Conservation (phyloP, 1,140 invertebrate genomes). For the Platorchestia sp. region DNA sequence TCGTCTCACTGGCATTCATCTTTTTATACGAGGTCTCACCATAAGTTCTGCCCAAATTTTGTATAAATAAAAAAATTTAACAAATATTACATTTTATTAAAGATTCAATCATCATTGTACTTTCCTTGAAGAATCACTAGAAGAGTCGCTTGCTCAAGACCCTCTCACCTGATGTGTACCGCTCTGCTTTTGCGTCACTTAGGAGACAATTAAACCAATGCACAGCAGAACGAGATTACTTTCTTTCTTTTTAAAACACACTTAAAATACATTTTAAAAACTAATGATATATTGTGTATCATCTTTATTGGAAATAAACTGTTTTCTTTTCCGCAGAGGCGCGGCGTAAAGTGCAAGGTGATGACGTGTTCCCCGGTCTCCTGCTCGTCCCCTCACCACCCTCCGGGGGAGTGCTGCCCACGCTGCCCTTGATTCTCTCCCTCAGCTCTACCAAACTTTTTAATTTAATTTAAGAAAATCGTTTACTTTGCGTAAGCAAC, state of each 20-base stretch:
- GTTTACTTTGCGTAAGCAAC: not conserved
- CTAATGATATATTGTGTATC: too few relatives aligned
- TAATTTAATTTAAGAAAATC: not conserved
- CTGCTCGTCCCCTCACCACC: slow-evolving; percentile 51
- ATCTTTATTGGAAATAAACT: too few relatives aligned
- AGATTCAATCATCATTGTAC: not conserved
- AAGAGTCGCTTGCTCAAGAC: too few relatives aligned
- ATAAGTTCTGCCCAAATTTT: too few relatives aligned
- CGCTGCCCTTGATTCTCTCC: slow-evolving; percentile 46
- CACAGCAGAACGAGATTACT: not conserved
- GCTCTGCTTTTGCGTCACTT: too few relatives aligned
- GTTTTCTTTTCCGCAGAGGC: slow-evolving; percentile 56
- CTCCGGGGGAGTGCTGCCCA: slow-evolving; percentile 59
- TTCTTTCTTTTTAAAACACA: slow-evolving; percentile 50
- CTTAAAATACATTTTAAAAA: too few relatives aligned
- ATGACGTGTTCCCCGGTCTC: slow-evolving; percentile 56
- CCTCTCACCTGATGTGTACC: too few relatives aligned
- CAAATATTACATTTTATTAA: not conserved
- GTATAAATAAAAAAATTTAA: too few relatives aligned
- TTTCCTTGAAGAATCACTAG: too few relatives aligned
- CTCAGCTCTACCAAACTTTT: not conserved
- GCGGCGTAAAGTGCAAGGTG: slow-evolving; percentile 59
- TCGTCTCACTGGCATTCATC: too few relatives aligned
- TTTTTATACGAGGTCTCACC: too few relatives aligned
- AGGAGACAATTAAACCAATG: too few relatives aligned